A percentile compares a stretch with the other conserved stretches of the same genome.
phyloP scores from a whole-genome alignment of 1,140 invertebrate genomes.

The Drosophila pallidifrons region DNA sequence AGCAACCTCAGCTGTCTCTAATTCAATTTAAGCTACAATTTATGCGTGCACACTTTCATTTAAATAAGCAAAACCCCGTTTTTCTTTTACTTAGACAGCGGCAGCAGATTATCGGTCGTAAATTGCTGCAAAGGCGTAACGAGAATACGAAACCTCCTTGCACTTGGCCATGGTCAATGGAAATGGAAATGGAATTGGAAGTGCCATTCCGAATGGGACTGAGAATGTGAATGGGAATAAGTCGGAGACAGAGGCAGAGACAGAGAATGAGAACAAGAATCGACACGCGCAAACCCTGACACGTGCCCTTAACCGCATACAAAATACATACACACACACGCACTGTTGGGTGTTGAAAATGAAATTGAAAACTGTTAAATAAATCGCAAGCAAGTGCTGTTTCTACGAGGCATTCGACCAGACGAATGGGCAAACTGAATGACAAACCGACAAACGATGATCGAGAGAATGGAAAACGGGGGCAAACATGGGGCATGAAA shows the following conservation, averaged over 20 bases:
- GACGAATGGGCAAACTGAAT: conserved; percentile 47
- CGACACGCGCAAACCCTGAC: conserved; percentile 75
- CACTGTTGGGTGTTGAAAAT: conserved; percentile 67
- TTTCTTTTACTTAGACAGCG: conserved; percentile 7
- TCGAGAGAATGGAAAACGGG: neutral
- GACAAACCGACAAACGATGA: conserved; percentile 47
- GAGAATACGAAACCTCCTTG: conserved; percentile 63
- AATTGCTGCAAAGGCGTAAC: conserved; percentile 69
- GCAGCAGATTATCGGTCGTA: conserved; percentile 64
- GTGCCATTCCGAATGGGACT: conserved; percentile 34
- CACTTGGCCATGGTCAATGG: conserved; percentile 58
- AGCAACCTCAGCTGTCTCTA: neutral
- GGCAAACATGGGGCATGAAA: neutral
- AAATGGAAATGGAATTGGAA: conserved; percentile 38
- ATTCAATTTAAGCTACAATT: neutral
- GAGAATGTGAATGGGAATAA: conserved; percentile 34
- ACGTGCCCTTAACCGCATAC: conserved; percentile 64
- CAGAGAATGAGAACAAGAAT: conserved; percentile 20
- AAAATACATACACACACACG: conserved; percentile 42
- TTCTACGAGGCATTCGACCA: conserved; percentile 42
- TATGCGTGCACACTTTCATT: neutral
- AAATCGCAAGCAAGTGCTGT: conserved; percentile 76
- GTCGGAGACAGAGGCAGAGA: too few species aligned
- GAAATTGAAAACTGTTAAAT: conserved; percentile 83
- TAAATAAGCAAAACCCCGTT: neutral